Evolutionary conservation across 1,140 invertebrate species (phyloP).

Genomic region (Drosophila asahinai): DNA sequence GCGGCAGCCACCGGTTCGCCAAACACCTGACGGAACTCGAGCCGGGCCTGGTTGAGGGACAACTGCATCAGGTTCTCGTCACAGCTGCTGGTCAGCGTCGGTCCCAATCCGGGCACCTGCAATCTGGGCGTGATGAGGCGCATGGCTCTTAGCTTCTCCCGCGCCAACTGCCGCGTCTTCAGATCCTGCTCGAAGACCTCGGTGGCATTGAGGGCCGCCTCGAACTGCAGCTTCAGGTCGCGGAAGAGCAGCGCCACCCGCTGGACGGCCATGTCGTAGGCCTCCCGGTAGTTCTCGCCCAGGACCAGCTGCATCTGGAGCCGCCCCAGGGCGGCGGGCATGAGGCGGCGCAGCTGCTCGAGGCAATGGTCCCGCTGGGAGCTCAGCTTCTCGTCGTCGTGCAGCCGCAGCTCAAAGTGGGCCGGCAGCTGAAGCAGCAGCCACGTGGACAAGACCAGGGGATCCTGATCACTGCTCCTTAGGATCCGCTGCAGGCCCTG

Average conservation of each 20-base stretch:
- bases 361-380: constrained; percentile 60
- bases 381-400: constrained; percentile 48
- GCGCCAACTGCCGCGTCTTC: constrained; percentile 35
- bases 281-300: constrained; percentile 26
- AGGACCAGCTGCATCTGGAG: constrained; percentile 53
- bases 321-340: constrained; percentile 55
- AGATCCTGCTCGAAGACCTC: constrained; percentile 59
- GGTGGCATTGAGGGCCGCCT: constrained; percentile 56
- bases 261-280: constrained; percentile 3
- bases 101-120: background rate
- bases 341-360: constrained; percentile 53
- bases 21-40: constrained; percentile 45
- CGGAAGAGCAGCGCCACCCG: constrained; percentile 47
- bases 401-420: constrained; percentile 64
- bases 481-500: constrained; percentile 40
- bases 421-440: constrained; percentile 67
- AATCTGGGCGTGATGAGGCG: constrained; percentile 49
- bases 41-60: constrained; percentile 31
- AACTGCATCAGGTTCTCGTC: constrained; percentile 66
- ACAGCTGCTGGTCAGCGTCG: constrained; percentile 26
- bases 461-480: constrained; percentile 3
- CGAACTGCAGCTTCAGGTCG: constrained; percentile 63
- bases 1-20: background rate
- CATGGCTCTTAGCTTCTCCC: constrained; percentile 70
- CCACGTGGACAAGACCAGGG: constrained; percentile 58